phyloP scores from a whole-genome alignment of 2,888 invertebrate genomes.

The Abrostola triplasia region DNA sequence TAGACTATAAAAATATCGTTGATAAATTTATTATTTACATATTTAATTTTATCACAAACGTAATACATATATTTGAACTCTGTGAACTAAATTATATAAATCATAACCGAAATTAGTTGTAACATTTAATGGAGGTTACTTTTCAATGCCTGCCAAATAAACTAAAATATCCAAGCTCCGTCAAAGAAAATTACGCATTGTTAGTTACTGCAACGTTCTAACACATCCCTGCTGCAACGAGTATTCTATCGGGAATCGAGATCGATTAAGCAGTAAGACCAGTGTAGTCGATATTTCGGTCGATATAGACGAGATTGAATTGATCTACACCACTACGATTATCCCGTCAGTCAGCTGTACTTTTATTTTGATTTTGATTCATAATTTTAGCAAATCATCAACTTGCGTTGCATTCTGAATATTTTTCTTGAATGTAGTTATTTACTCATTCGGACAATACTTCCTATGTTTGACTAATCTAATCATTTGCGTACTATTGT shows the following conservation, averaged over 20 bases:
- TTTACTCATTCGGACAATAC: not conserved
- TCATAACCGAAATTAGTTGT: too few species aligned
- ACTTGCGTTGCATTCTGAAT: not conserved
- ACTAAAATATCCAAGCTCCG: too few species aligned
- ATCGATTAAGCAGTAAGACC: not conserved
- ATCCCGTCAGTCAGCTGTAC: constrained; percentile 26
- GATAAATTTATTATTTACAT: too few species aligned
- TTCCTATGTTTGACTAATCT: not conserved
- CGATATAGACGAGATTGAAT: not conserved
- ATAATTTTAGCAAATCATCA: constrained; percentile 49
- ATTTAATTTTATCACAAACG: too few species aligned
- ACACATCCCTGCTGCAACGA: too few species aligned
- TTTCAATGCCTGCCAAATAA: too few species aligned
- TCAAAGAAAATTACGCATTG: too few species aligned
- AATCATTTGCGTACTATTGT: not conserved
- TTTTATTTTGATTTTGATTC: constrained; percentile 43
- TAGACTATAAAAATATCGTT: too few species aligned
- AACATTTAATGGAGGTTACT: too few species aligned
- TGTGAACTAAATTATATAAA: too few species aligned
- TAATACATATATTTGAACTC: too few species aligned
- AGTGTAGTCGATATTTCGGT: not conserved
- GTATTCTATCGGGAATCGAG: too few species aligned
- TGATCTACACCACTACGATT: not conserved
- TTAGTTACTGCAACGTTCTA: not conserved
- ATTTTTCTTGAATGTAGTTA: constrained; percentile 10